Evolutionary conservation across 1,140 invertebrate genomes (phyloP), one percentile per base, ranked within the genome.

Genomic region (Portunus trituberculatus): DNA sequence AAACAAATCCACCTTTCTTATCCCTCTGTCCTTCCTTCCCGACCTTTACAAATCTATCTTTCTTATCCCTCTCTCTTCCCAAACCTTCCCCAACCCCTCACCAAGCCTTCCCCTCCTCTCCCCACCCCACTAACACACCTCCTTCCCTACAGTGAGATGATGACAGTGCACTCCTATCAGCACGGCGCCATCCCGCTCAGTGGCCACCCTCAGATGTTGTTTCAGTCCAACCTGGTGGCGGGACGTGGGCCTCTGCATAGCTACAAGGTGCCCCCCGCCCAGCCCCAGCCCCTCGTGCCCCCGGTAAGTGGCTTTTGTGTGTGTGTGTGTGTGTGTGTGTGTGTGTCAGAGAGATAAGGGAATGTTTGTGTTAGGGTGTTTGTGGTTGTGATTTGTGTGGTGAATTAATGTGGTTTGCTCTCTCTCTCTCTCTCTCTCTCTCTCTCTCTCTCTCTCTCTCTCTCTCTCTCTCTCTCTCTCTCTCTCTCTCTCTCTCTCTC

Each of bases 161-260:
- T 96, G 48, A 39, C 95, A 3, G 94, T 95, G 25, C 95, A 94
- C 67, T 84, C 95, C 20, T 96, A 96, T 31, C 90, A 92, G 7
- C 95, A 96, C 92, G 95, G 95, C 39, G 45, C 95, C 48, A 92
- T 96, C 59, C 93, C 95, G 0, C 59, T 96, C n/a, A 82, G 93
- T 0, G 90, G 95, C 46, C 95, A 96, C 86, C 95, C 95, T 16
- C 95, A 96, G 52, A 96, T 96, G 95, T 39, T 96, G 67, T 96
- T 96, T 82, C 95, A 90, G 45, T 96, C 95, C 8, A 94, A 86
- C 28, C 67, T 96, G 46, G 93, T 96, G 20, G 12, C 93, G 12
- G 95, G 95, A 0, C 67, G 95, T 84, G 67, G 39, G 8, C 92
- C 93, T 20, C 39, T 94, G 28, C 92, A 93, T 25, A 46, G 67